These are phyloP conservation scores for Mus minutoides DNA, from an alignment of 2,797 vertebrate genomes.

Conservation along the genomic window DNA sequence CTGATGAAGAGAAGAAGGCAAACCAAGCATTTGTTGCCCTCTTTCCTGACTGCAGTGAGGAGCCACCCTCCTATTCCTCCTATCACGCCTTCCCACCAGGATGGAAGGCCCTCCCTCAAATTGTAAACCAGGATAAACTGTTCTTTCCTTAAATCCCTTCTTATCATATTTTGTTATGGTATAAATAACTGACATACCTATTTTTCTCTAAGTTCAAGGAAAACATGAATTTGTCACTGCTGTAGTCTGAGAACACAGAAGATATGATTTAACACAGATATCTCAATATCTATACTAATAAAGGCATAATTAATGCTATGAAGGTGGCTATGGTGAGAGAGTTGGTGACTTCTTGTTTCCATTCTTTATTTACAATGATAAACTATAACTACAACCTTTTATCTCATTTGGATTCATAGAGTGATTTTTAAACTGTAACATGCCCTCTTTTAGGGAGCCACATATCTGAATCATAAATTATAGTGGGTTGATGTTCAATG, in stretches of 20 bases:
- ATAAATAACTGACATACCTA: neutral
- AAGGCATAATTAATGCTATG: neutral
- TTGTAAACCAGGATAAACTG: neutral
- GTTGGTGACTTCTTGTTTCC: neutral
- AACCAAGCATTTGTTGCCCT: neutral
- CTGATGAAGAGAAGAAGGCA: neutral
- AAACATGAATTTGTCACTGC: neutral
- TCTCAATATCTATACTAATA: neutral
- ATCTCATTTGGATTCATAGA: neutral
- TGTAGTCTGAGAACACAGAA: neutral
- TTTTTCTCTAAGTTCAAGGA: neutral
- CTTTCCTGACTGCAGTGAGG: neutral
- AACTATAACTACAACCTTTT: constrained; percentile 19
- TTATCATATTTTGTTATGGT: neutral
- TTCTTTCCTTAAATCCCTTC: neutral
- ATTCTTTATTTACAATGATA: neutral
- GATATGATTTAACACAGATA: neutral
- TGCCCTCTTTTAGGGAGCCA: neutral
- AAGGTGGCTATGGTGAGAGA: neutral
- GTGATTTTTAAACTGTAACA: neutral
- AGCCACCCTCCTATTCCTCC: no score
- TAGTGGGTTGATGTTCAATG: neutral
- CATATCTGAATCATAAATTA: neutral
- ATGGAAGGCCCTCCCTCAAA: neutral
- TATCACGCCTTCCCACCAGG: neutral